Base-by-base conservation (phyloP, 1,140 invertebrate genomes). In the Hermetia illucens region DNA sequence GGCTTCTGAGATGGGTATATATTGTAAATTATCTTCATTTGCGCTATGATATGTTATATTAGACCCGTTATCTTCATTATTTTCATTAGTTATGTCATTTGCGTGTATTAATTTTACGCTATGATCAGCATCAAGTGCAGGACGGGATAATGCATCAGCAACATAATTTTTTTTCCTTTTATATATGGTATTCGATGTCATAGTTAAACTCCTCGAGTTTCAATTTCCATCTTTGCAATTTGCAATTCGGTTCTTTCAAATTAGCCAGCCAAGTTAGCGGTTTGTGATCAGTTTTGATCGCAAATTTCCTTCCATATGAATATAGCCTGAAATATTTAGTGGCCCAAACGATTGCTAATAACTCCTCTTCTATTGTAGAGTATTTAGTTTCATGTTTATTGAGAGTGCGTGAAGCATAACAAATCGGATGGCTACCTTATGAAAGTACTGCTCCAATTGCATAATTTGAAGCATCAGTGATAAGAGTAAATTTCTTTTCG, bases 271-370 rank as follows among this genome's bases (percentile, higher is more conserved):
- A 71, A 21, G 41, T 47, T 17, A 72, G 44, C 0, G 66, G 58
- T 43, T 52, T 51, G 43, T 72, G 65, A 42, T 75, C 70, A 0
- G 64, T 72, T 8, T 61, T 35, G 1, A 72, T 51, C 12, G 42
- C 62, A 42, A 72, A 73, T 27, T 62, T 50, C 21, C 36, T 50
- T 9, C 61, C 62, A 36, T 58, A 61, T 5, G 74, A 38, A 47
- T 67, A 72, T 19, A 55, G 50, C 39, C 56, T 38, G 39, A 69
- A 70, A 25, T 66, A 48, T 43, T 54, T 41, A 3, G 66, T 45
- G 3, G 53, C 49, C 47, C 46, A 56, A 8, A 68, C 38, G 9
- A 68, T 50, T 1, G 58, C 60, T n/a, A 66, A 38, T 21, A 55
- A 46, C 49, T 68, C 63, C 35, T 51, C 47, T 13, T 68, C 57